These are phyloP conservation scores for Spatula versicolor DNA, from an alignment of 2,797 vertebrate genomes.

Conservation along the genomic window DNA sequence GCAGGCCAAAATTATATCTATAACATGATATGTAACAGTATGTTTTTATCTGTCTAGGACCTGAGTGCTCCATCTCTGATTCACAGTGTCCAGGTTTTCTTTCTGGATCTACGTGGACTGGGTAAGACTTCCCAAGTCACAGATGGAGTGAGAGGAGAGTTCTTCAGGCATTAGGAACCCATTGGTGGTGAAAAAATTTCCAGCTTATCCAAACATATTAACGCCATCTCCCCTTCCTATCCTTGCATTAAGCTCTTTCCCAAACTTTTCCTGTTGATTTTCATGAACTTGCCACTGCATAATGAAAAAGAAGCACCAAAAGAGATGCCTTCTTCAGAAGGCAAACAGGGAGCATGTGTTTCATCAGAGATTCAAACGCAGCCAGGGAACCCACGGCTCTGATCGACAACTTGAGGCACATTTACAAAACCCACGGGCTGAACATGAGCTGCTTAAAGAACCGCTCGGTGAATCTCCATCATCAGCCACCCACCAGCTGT, in stretches of 20 bases:
- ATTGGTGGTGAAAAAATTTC: background rate
- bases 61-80: background rate
- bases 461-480: background rate
- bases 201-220: background rate
- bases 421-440: background rate
- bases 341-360: background rate
- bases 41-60: background rate
- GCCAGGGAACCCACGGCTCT: rapidly evolving
- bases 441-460: background rate
- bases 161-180: background rate
- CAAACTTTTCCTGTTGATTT: background rate
- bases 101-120: background rate
- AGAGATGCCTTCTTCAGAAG: background rate
- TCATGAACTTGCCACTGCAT: background rate
- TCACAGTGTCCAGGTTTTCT: background rate
- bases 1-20: background rate
- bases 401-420: rapidly evolving
- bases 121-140: background rate
- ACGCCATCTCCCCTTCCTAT: background rate
- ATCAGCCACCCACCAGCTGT: background rate
- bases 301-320: background rate
- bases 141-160: background rate
- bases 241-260: background rate
- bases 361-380: background rate
- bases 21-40: background rate